These are phyloP conservation scores for Minunthozetes semirufus DNA, from an alignment of 2,888 invertebrate genomes.

Conservation along the genomic window DNA sequence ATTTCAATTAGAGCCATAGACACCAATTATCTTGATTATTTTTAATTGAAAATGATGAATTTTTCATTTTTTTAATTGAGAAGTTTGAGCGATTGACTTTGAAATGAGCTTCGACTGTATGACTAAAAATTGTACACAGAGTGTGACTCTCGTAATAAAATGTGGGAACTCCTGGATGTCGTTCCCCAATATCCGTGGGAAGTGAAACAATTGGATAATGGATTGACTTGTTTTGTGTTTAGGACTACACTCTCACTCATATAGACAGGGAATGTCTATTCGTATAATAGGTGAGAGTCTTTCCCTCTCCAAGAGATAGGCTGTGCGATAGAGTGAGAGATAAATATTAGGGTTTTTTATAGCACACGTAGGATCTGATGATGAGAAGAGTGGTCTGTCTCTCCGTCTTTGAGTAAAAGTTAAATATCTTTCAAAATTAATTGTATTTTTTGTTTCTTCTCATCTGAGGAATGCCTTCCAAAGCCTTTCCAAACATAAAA, in stretches of 20 bases:
- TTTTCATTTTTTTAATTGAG: no score
- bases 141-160: background rate
- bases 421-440: background rate
- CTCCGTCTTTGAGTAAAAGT: background rate
- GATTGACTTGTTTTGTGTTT: conserved; percentile 8
- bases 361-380: background rate
- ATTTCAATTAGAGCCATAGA: no score
- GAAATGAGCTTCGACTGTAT: no score
- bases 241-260: background rate
- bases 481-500: no score
- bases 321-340: no score
- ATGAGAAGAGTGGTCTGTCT: background rate
- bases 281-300: background rate
- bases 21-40: no score
- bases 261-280: background rate
- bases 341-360: no score
- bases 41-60: no score
- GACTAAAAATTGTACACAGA: background rate
- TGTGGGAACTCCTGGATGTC: conserved; percentile 8
- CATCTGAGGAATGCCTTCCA: no score
- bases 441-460: no score
- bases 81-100: no score
- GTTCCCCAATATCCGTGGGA: conserved; percentile 21
- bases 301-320: no score
- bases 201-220: conserved; percentile 31